Conservation (phyloP, 2,888 invertebrate species). For the Peribatodes rhomboidaria region DNA sequence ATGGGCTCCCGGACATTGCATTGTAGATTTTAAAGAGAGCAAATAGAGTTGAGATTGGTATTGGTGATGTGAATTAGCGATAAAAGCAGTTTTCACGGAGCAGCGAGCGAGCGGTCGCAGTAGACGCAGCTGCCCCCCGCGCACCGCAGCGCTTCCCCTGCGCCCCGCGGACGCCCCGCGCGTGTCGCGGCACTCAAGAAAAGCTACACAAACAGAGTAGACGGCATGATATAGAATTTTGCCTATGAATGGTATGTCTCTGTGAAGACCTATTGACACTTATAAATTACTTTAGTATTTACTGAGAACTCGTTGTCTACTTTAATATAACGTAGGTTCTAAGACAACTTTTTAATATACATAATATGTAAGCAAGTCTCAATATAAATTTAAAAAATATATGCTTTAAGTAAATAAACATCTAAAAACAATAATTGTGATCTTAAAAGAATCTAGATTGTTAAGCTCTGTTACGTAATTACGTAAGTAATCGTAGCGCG, state of each 20-base stretch:
- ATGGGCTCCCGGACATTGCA: constrained; percentile 9
- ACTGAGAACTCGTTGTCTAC: too few relatives aligned
- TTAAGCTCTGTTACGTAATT: too few relatives aligned
- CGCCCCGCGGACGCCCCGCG: constrained; percentile 68
- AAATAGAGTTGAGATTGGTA: constrained; percentile 47
- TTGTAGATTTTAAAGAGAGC: not conserved
- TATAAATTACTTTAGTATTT: too few relatives aligned
- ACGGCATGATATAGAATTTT: not conserved
- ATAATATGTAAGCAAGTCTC: too few relatives aligned
- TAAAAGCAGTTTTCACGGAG: constrained; percentile 78
- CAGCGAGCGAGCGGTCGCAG: constrained; percentile 73
- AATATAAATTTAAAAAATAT: too few relatives aligned
- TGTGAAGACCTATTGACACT: too few relatives aligned
- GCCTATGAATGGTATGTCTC: constrained; percentile 15
- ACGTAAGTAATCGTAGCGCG: too few relatives aligned
- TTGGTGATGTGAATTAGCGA: constrained; percentile 57
- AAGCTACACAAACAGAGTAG: constrained; percentile 30
- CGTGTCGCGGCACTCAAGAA: constrained; percentile 77
- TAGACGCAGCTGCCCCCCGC: constrained; percentile 81
- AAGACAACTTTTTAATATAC: too few relatives aligned
- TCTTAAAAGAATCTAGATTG: too few relatives aligned
- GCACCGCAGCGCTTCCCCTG: constrained; percentile 57
- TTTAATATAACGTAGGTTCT: too few relatives aligned
- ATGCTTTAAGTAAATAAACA: too few relatives aligned
- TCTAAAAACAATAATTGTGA: too few relatives aligned